Evolutionary conservation across 2,113 vertebrate genomes (phyloP).

Genomic region (Thamnophis sirtalis): DNA sequence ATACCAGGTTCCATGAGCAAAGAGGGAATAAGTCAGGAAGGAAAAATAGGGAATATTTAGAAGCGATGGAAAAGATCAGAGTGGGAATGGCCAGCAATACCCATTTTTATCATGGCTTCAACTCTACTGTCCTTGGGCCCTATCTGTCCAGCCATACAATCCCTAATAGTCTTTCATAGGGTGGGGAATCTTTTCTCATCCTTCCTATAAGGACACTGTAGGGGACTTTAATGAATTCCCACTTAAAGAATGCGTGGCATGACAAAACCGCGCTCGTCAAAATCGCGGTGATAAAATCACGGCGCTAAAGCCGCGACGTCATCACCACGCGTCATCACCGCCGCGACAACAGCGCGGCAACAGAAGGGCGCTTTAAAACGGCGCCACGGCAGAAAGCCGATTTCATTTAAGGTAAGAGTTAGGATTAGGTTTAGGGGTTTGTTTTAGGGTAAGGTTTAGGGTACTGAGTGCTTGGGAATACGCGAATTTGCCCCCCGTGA

Average conservation of each 20-base stretch:
- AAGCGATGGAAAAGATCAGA: background rate
- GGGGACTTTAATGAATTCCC: background rate
- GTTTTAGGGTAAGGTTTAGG: no score
- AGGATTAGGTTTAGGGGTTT: no score
- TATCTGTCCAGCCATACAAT: background rate
- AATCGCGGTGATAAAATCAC: no score
- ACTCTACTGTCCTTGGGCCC: background rate
- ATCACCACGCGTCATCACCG: no score
- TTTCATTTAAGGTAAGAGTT: no score
- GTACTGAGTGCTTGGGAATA: no score
- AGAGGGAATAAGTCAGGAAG: background rate
- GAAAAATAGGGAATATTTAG: background rate
- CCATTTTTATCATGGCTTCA: background rate
- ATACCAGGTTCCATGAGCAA: background rate
- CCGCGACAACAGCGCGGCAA: no score
- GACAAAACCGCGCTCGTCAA: no score
- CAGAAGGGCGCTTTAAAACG: no score
- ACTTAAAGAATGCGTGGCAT: background rate
- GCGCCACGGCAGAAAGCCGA: no score
- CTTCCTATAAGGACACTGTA: background rate
- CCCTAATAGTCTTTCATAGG: background rate
- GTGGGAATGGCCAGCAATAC: background rate
- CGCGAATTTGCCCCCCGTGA: no score
- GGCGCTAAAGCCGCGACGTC: no score
- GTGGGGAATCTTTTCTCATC: background rate